A percentile compares a stretch with the other conserved stretches of the same genome.
These are phyloP conservation scores for Aegithalos caudatus DNA, from an alignment of 2,113 vertebrate species.

Conservation along the genomic window DNA sequence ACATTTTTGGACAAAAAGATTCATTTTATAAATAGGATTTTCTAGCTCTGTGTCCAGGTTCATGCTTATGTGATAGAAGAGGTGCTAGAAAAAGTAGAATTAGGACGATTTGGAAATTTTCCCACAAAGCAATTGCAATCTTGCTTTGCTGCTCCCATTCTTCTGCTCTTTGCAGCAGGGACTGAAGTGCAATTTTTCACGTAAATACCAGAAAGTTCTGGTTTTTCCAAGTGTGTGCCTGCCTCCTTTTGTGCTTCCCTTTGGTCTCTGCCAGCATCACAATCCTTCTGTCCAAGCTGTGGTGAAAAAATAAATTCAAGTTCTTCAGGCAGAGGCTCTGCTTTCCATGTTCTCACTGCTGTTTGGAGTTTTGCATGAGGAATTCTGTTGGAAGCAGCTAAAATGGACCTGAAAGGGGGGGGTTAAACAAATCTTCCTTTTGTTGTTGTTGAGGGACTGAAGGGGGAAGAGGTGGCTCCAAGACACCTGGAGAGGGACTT, in stretches of 20 bases:
- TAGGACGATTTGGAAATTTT: not conserved
- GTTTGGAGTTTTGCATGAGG: not conserved
- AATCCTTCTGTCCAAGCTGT: not conserved
- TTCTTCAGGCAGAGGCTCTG: not conserved
- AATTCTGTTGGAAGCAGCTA: not conserved
- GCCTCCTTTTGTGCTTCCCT: not conserved
- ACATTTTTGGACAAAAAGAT: not conserved
- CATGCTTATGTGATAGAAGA: not conserved
- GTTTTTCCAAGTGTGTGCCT: not conserved
- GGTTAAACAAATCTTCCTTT: not conserved
- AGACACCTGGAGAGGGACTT: not conserved
- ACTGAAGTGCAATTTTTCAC: not conserved
- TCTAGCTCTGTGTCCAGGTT: not conserved
- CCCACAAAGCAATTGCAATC: not conserved
- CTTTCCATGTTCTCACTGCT: not conserved
- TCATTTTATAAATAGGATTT: not conserved
- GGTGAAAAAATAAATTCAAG: not conserved
- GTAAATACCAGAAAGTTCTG: not conserved
- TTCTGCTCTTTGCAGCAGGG: not conserved
- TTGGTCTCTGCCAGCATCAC: not conserved
- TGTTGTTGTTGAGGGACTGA: not conserved
- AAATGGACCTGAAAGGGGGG: not conserved
- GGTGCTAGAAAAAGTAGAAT: not conserved
- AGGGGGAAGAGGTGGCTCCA: not conserved
- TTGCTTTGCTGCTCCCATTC: not conserved